These are phyloP conservation scores for Sebastes wilsoni DNA, from an alignment of 2,797 vertebrate genomes.

Conservation along the genomic window DNA sequence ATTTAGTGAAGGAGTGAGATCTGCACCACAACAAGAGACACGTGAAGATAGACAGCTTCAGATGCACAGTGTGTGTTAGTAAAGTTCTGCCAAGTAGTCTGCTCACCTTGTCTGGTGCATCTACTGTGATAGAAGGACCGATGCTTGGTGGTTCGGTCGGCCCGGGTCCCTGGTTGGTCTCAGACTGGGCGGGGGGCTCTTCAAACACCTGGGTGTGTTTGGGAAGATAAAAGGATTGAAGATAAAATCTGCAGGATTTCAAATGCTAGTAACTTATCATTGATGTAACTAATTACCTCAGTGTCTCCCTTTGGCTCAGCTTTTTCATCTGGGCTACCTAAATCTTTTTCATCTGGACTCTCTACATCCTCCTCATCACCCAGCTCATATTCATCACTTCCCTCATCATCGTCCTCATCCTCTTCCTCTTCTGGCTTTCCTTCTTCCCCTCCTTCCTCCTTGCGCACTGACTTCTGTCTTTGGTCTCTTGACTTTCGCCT, in stretches of 20 bases:
- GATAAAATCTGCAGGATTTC: background rate
- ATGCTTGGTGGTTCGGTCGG: background rate
- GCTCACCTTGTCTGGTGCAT: constrained; percentile 75
- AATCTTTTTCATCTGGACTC: constrained; percentile 37
- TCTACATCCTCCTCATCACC: constrained; percentile 50
- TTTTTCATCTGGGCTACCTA: constrained; percentile 31
- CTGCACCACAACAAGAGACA: background rate
- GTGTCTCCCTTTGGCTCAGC: constrained; percentile 28
- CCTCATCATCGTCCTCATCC: constrained; percentile 24
- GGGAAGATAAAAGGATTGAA: background rate
- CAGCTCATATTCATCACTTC: constrained; percentile 5
- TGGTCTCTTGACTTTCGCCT: constrained; percentile 83
- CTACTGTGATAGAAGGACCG: constrained; percentile 68
- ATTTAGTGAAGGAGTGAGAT: background rate
- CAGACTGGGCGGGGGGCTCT: background rate
- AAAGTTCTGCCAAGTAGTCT: background rate
- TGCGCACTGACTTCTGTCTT: constrained; percentile 66
- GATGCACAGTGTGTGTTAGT: background rate
- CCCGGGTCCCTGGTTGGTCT: background rate
- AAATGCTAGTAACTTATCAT: background rate
- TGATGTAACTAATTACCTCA: constrained; percentile 34
- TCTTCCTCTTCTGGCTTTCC: constrained; percentile 50
- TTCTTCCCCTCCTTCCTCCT: constrained; percentile 41
- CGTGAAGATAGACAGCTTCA: background rate
- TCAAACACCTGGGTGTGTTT: constrained; percentile 75